Evolutionary conservation across 2,888 invertebrate genomes (phyloP).

Genomic region (Ecliptopera silaceata): DNA sequence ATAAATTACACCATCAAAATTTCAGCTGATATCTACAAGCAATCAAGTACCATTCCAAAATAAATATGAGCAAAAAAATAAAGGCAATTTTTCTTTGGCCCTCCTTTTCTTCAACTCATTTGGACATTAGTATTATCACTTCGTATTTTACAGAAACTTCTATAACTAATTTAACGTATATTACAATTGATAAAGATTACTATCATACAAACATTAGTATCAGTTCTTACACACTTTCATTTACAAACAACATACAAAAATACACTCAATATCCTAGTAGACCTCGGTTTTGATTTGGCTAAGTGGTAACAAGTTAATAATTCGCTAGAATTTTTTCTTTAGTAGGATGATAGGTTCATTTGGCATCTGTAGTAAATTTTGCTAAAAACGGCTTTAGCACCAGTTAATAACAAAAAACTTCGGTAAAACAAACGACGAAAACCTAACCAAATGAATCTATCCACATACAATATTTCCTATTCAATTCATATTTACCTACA

Average conservation of each 20-base stretch:
- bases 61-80: conserved; percentile 19
- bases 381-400: not conserved
- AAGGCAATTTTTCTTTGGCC: conserved; percentile 21
- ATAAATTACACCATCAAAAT: conserved; percentile 5
- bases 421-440: not conserved
- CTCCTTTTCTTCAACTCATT: conserved; percentile 14
- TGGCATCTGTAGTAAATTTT: conserved; percentile 10
- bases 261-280: conserved; percentile 43
- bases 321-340: conserved; percentile 1
- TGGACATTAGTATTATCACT: conserved; percentile 20
- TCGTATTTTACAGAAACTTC: conserved; percentile 21
- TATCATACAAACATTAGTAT: conserved; percentile 19
- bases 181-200: conserved; percentile 25
- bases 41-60: not conserved
- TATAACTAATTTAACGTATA: conserved; percentile 28
- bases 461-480: not conserved
- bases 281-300: conserved; percentile 29
- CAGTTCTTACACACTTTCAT: conserved; percentile 35
- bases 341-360: conserved; percentile 12
- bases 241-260: conserved; percentile 68
- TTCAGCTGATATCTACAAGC: conserved; percentile 2
- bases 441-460: conserved; percentile 15
- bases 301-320: conserved; percentile 4
- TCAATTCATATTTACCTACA: conserved; percentile 6
- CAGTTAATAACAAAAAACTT: not conserved